phyloP scores from a whole-genome alignment of 2,797 vertebrate species.

The Thunnus albacares region DNA sequence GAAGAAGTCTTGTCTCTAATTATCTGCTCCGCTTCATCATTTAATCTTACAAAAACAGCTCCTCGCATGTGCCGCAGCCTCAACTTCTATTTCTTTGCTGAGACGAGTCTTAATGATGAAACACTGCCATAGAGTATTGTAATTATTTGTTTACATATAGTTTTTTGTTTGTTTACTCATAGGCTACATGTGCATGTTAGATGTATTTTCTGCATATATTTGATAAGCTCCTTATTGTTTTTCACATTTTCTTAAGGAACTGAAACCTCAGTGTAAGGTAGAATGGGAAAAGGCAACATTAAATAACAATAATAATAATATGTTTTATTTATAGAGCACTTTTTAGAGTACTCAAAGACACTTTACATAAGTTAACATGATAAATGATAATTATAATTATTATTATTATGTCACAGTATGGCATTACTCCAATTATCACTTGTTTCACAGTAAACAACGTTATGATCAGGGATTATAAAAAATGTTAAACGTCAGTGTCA shows the following conservation, averaged over 20 bases:
- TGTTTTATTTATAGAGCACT: no score
- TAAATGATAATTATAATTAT: no score
- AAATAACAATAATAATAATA: background rate
- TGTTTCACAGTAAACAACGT: background rate
- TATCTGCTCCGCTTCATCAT: constrained; percentile 82
- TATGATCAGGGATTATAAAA: background rate
- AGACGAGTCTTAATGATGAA: constrained; percentile 48
- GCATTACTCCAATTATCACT: background rate
- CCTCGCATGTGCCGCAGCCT: constrained; percentile 44
- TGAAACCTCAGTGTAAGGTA: background rate
- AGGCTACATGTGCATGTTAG: background rate
- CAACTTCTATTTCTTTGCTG: constrained; percentile 41
- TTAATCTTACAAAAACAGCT: constrained; percentile 75
- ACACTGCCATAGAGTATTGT: constrained; percentile 38
- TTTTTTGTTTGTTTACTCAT: constrained; percentile 28
- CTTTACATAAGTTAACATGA: no score
- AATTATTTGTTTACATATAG: constrained; percentile 53
- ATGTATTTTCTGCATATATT: background rate
- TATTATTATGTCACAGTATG: background rate
- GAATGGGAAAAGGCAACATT: background rate
- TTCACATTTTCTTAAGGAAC: background rate
- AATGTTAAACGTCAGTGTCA: background rate
- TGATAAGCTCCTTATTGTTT: background rate
- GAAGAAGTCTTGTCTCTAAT: constrained; percentile 81
- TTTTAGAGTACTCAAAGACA: no score